A percentile compares a stretch with the other conserved stretches of the same genome.
Evolutionary conservation across 2,888 invertebrate species (phyloP).

Genomic region (Zaprionus bogoriensis): DNA sequence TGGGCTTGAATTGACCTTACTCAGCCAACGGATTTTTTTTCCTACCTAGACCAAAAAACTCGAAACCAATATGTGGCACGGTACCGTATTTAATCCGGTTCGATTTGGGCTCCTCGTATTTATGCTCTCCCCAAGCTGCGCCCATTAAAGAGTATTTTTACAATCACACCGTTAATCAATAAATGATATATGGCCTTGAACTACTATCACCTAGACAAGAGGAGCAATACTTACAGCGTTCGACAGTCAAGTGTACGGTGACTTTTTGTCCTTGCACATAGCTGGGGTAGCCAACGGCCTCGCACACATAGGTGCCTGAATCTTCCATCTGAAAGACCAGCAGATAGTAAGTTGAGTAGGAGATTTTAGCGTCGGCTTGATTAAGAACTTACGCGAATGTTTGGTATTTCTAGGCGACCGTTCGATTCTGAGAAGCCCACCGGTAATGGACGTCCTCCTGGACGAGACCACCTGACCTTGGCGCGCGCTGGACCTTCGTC

Average conservation of each 20-base stretch:
- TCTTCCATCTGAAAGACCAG: slow-evolving; percentile 86
- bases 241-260: slow-evolving; percentile 88
- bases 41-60: slow-evolving; percentile 85
- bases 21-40: no score
- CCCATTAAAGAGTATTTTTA: slow-evolving; percentile 27
- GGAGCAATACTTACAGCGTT: slow-evolving; percentile 88
- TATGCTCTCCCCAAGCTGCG: slow-evolving; percentile 82
- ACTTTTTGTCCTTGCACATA: slow-evolving; percentile 87
- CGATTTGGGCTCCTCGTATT: slow-evolving; percentile 73
- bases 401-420: slow-evolving; percentile 93
- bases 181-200: no score
- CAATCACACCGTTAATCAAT: not conserved
- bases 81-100: slow-evolving; percentile 85
- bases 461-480: slow-evolving; percentile 89
- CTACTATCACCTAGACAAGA: not conserved
- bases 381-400: slow-evolving; percentile 86
- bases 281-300: slow-evolving; percentile 87
- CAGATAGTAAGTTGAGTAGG: not conserved
- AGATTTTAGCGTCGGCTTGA: no score
- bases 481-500: slow-evolving; percentile 93
- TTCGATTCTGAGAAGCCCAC: slow-evolving; percentile 88
- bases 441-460: slow-evolving; percentile 89
- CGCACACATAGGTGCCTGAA: slow-evolving; percentile 92
- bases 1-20: not conserved
- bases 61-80: slow-evolving; percentile 85